Base-by-base conservation (phyloP, 92 coral and sea anemone genomes). In the Diadumene lineata region DNA sequence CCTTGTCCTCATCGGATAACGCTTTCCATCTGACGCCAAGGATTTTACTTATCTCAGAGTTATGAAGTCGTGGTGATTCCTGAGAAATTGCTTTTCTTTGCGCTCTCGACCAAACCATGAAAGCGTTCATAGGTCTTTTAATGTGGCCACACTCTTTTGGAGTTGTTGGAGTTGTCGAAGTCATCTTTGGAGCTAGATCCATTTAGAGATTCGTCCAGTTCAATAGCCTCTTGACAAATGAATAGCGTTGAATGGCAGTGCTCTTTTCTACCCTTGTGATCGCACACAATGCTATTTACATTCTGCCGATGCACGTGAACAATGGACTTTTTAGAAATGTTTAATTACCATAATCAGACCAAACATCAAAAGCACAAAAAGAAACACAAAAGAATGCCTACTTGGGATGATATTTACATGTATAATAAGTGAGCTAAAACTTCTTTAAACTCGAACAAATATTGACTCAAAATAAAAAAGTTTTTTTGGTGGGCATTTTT, bases 291-390 rank as follows among this genome's bases (percentile, higher is more conserved):
- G 99, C 97, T 96, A 92, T 96, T 96, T 96, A 96, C 93, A 90
- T 87, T 89, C 86, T 86, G 81, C 91, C 97, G 96, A 89, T 96
- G 99, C 94, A 82, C 92, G 96, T 66, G 90, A 86, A 96, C 99
- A 96, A 96, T 92, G 75, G 87, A 72, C 88, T 90, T 92, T 96
- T 92, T 96, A 84, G 97, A 92, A 92, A 89, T 92, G n/a, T 82
- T 92, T 90, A 96, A 94, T 96, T 96, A 96, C 93, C 99, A 96
- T 96, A 96, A 92, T 89, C 92, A 96, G 86, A 83, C 90, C 96
- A 85, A 91, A 88, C 93, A 93, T 87, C 91, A 88, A 83, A 89
- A 77, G 93, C 72, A 89, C 87, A 86, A 68, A 88, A n/a, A n/a
- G n/a, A n/a, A 82, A 58, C 29, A 85, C 82, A 89, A 84, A 81